phyloP scores from a whole-genome alignment of 1,140 invertebrate genomes.

The Drosophila bipectinata region DNA sequence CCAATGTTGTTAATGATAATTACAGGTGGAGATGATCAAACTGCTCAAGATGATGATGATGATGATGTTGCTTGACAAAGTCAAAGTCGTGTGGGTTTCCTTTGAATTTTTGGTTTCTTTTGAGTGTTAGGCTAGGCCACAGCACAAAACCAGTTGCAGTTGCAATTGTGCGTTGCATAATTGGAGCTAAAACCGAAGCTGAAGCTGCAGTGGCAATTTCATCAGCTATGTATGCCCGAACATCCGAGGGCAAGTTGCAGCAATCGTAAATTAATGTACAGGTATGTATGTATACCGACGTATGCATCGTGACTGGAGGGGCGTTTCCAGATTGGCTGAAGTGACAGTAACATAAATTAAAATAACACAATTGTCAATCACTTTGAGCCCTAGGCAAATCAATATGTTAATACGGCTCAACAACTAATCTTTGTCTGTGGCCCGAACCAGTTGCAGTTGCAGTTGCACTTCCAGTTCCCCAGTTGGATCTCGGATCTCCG shows the following conservation, averaged over 20 bases:
- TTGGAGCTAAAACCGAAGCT: constrained; percentile 34
- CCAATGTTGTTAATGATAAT: constrained; percentile 31
- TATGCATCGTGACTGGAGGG: constrained; percentile 59
- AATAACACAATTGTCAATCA: constrained; percentile 80
- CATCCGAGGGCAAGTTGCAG: constrained; percentile 54
- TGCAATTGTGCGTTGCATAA: constrained; percentile 74
- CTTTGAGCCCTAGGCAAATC: constrained; percentile 74
- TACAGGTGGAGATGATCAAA: constrained; percentile 3
- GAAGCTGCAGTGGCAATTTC: constrained; percentile 39
- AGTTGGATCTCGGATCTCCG: constrained; percentile 1
- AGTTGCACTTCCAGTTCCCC: constrained; percentile 29
- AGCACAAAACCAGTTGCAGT: constrained; percentile 65
- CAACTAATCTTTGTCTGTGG: constrained; percentile 17
- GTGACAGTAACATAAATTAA: constrained; percentile 76
- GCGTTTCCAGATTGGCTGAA: constrained; percentile 42
- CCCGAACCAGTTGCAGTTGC: constrained; percentile 33
- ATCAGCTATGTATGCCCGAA: constrained; percentile 23
- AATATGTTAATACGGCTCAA: constrained; percentile 64
- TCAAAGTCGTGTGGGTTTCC: constrained; percentile 70
- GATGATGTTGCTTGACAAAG: constrained; percentile 51
- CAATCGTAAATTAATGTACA: constrained; percentile 22
- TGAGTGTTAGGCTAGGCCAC: constrained; percentile 28
- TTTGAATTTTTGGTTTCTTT: constrained; percentile 37
- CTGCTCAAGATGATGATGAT: constrained; percentile 3
- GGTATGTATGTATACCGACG: not conserved